These are phyloP conservation scores for Hycleus phaleratus DNA, from an alignment of 1,140 invertebrate species.

Conservation along the genomic window DNA sequence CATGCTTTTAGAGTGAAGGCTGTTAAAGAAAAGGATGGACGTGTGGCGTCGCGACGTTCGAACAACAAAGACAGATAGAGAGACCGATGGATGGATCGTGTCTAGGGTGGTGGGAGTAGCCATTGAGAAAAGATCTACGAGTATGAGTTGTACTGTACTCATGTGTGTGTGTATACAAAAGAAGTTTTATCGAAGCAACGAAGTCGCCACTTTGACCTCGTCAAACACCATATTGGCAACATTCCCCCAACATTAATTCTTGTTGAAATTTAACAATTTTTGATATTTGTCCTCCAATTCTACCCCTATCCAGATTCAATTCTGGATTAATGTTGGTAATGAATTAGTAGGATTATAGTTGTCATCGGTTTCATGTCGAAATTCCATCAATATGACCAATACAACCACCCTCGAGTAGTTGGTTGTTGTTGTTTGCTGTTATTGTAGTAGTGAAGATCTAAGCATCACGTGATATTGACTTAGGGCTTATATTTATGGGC, in stretches of 20 bases:
- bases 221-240: too few relatives aligned
- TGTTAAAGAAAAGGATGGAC: constrained; percentile 39
- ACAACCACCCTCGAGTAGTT: too few relatives aligned
- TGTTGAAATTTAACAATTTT: too few relatives aligned
- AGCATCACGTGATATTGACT: constrained; percentile 33
- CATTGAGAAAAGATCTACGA: constrained; percentile 41
- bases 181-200: constrained; percentile 6
- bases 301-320: too few relatives aligned
- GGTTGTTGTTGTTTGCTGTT: too few relatives aligned
- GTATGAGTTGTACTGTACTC: constrained; percentile 40
- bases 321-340: too few relatives aligned
- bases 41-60: constrained; percentile 19
- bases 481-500: constrained; percentile 39
- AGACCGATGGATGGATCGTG: constrained; percentile 32
- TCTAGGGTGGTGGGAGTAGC: constrained; percentile 31
- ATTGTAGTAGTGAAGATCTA: neutral
- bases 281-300: too few relatives aligned
- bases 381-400: too few relatives aligned
- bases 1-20: constrained; percentile 45
- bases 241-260: too few relatives aligned
- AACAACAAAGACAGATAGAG: constrained; percentile 21
- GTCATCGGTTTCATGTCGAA: too few relatives aligned
- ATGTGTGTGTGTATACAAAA: neutral
- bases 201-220: constrained; percentile 5
- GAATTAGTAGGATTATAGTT: too few relatives aligned